These are phyloP conservation scores for Monoplex corrugatus DNA, from an alignment of 2,888 invertebrate genomes.

Conservation along the genomic window DNA sequence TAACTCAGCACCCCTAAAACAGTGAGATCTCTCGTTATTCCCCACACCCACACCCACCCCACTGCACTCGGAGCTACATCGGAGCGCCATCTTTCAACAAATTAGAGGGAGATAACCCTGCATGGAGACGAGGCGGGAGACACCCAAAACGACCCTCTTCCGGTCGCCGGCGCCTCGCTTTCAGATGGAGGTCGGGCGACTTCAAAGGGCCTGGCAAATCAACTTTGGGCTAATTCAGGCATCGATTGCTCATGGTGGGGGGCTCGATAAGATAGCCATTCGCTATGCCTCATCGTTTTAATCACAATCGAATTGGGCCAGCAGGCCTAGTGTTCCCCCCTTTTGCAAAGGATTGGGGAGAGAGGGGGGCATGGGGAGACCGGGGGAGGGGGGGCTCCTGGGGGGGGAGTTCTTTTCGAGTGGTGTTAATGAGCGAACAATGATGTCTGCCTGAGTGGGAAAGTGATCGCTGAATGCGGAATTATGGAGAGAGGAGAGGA, in stretches of 20 bases:
- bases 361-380: not conserved
- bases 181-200: not conserved
- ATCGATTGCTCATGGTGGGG: conserved; percentile 24
- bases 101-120: conserved; percentile 37
- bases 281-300: conserved; percentile 43
- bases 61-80: not conserved
- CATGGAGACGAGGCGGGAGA: not conserved
- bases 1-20: not conserved
- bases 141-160: conserved; percentile 41
- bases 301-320: conserved; percentile 45
- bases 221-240: conserved; percentile 49
- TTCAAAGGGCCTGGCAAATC: conserved; percentile 34
- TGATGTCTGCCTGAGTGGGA: conserved; percentile 31
- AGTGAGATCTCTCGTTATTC: not conserved
- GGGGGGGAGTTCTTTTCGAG: conserved; percentile 29
- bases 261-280: conserved; percentile 43
- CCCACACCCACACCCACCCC: not conserved
- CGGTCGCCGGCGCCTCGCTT: conserved; percentile 36
- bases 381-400: not conserved
- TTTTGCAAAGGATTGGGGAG: no score
- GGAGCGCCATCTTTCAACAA: conserved; percentile 31
- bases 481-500: not conserved
- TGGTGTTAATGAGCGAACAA: conserved; percentile 45
- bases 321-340: no score
- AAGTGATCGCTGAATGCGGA: no score